phyloP scores from a whole-genome alignment of 2,888 invertebrate genomes.

The Polyommatus icarus region DNA sequence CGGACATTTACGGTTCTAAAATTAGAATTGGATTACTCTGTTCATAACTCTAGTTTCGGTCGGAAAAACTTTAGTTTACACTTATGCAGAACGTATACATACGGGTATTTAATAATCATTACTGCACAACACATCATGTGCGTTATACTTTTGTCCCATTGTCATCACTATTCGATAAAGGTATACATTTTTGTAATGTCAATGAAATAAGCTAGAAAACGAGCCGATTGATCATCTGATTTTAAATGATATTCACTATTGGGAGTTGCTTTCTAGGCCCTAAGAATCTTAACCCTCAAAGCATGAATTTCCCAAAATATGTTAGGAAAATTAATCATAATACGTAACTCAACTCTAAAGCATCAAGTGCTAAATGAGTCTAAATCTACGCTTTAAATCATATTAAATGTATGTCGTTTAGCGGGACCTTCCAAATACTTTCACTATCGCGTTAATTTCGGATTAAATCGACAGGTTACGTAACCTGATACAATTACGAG shows the following conservation, averaged over 20 bases:
- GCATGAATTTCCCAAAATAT: not conserved
- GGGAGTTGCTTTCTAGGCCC: not conserved
- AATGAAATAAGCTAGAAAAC: not conserved
- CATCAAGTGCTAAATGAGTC: not conserved
- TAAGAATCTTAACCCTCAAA: too few species aligned
- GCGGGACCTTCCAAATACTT: constrained; percentile 54
- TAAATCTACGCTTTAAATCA: not conserved
- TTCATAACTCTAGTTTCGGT: not conserved
- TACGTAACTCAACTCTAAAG: not conserved
- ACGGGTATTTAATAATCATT: not conserved
- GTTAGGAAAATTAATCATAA: not conserved
- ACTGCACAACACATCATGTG: not conserved
- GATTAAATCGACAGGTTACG: constrained; percentile 54
- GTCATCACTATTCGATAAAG: not conserved
- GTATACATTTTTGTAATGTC: not conserved
- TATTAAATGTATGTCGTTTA: constrained; percentile 37
- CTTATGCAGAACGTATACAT: not conserved
- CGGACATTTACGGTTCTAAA: not conserved
- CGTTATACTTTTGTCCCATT: not conserved
- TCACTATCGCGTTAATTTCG: constrained; percentile 51
- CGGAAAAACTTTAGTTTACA: not conserved
- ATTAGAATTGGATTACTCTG: not conserved
- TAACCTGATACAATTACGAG: constrained; percentile 61
- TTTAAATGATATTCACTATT: not conserved
- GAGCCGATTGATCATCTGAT: too few species aligned